phyloP scores from a whole-genome alignment of 2,888 invertebrate species.

The Hemistola chrysoprasaria region DNA sequence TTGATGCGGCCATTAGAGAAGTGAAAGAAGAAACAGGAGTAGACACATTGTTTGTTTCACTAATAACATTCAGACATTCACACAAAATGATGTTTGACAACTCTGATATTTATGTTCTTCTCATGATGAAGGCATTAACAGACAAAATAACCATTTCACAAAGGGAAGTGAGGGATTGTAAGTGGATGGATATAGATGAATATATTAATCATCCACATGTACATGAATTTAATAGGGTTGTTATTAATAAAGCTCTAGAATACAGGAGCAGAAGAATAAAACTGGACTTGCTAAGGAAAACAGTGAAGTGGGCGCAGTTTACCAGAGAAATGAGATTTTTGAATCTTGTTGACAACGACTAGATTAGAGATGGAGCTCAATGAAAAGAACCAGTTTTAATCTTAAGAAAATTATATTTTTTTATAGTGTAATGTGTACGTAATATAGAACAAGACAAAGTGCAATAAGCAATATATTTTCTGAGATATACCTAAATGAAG shows the following conservation, averaged over 20 bases:
- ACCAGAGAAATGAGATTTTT: conserved; percentile 62
- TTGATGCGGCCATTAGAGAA: conserved; percentile 92
- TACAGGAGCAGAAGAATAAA: conserved; percentile 82
- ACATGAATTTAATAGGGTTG: conserved; percentile 86
- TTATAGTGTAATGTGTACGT: no score
- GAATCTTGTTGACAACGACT: conserved; percentile 44
- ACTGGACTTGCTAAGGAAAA: conserved; percentile 81
- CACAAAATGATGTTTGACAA: conserved; percentile 90
- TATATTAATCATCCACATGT: conserved; percentile 87
- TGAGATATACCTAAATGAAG: no score
- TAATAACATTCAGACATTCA: conserved; percentile 90
- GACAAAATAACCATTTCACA: conserved; percentile 85
- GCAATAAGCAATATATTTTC: no score
- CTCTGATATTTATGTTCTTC: conserved; percentile 93
- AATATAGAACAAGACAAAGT: no score
- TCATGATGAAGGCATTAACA: conserved; percentile 86
- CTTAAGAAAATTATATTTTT: no score
- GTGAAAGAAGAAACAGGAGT: conserved; percentile 96
- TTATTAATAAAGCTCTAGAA: conserved; percentile 85
- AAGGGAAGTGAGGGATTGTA: conserved; percentile 88
- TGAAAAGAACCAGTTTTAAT: no score
- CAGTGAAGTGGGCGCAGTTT: conserved; percentile 58
- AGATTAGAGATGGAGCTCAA: not conserved
- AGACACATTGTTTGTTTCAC: conserved; percentile 86
- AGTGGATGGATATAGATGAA: conserved; percentile 92